Evolutionary conservation across 2,797 vertebrate species (phyloP).

Genomic region (Pseudomugil tenellus): DNA sequence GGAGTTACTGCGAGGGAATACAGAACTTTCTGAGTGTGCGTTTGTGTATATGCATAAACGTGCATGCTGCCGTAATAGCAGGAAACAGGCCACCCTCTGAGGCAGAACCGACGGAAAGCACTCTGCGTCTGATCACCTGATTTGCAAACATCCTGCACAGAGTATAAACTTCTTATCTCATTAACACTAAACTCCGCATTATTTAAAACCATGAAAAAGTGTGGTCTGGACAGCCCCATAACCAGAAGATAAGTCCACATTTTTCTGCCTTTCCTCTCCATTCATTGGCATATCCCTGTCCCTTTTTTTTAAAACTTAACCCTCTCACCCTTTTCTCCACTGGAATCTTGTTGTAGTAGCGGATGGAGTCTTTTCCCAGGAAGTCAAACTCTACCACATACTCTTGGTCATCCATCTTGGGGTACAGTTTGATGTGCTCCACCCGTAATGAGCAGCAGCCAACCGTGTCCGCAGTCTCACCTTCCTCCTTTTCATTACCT

Average conservation of each 20-base stretch:
- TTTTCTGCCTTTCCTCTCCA: not conserved
- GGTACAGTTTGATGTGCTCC: slow-evolving; percentile 93
- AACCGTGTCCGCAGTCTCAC: slow-evolving; percentile 95
- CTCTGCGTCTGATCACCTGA: slow-evolving; percentile 71
- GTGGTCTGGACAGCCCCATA: too few species aligned
- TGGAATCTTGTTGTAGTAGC: slow-evolving; percentile 98
- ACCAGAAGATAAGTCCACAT: too few species aligned
- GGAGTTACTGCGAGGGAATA: slow-evolving; percentile 30
- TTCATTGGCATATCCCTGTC: not conserved
- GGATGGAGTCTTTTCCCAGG: slow-evolving; percentile 95
- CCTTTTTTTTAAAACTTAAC: not conserved
- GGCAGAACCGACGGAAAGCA: slow-evolving; percentile 64
- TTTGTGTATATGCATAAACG: slow-evolving; percentile 10
- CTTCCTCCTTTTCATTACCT: slow-evolving; percentile 97
- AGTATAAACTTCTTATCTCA: slow-evolving; percentile 25
- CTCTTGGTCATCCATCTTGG: slow-evolving; percentile 93
- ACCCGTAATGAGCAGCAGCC: slow-evolving; percentile 96
- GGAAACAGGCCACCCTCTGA: slow-evolving; percentile 70
- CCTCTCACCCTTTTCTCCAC: slow-evolving; percentile 94
- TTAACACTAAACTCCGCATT: slow-evolving; percentile 31
- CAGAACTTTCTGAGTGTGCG: slow-evolving; percentile 2
- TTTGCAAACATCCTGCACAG: slow-evolving; percentile 68
- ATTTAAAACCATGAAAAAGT: too few species aligned
- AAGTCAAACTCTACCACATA: slow-evolving; percentile 97
- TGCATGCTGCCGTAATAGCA: slow-evolving; percentile 52